Evolutionary conservation across 2,797 vertebrate species (phyloP), one percentile per base, ranked within the genome.

Genomic region (Ctenochaetus hawaiiensis): DNA sequence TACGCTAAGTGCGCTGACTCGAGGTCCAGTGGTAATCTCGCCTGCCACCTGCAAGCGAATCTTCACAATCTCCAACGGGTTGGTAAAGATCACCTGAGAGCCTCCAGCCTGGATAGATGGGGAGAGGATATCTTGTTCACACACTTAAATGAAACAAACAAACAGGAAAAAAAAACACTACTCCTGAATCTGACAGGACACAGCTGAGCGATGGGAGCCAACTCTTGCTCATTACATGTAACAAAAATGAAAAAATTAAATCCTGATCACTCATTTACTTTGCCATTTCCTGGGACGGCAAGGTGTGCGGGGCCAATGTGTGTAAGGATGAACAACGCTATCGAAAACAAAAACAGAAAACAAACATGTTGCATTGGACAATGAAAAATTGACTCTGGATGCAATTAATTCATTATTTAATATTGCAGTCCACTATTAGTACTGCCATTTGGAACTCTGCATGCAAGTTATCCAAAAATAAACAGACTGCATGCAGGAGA

Each of bases 41-140:
- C 98, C 98, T 2, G 98, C 98, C 57, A 99, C 98, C 93, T 99
- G 98, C 89, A 99, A 94, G 47, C 98, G 97, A 81, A 99, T 99
- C 95, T 99, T 99, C 57, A 99, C 98, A 20, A 99, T 99, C 95
- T 99, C 98, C 93, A 99, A 92, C 1, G 98, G 98, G 89, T 99
- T 99, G 74, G 98, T 99, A 81, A 99, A 99, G 87, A 99, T 98
- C 83, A 99, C 98, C 91, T 99, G 98, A 54, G 98, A 99, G 62
- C 95, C 98, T 82, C 98, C 98, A 69, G 98, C 98, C 98, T 99
- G 90, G 85, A 85, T 16, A 14, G 11, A 75, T 0, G 13, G 6
- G 11, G 20, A 57, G 67, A 65, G 34, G 62, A 11, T 12, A n/a
- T 9, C 26, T 39, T 5, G 26, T 68, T 78, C n/a, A 58, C 4